A percentile compares a stretch with the other conserved stretches of the same genome.
Evolutionary conservation across 1,140 invertebrate genomes (phyloP).

Genomic region (Ceratosolen solmsi): DNA sequence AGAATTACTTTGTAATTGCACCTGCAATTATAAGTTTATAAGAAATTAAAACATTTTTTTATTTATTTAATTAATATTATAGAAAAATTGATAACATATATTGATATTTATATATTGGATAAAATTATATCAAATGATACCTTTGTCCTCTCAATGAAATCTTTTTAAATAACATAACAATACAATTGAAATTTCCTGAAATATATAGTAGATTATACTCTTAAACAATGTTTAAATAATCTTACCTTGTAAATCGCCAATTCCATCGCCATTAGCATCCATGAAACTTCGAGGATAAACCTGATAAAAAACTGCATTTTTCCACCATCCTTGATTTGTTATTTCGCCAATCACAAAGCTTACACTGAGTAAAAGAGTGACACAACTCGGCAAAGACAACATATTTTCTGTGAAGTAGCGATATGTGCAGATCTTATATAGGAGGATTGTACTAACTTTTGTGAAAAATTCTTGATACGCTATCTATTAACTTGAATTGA

Average conservation of each 20-base stretch:
- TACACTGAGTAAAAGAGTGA: conserved; percentile 49
- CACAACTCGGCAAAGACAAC: conserved; percentile 43
- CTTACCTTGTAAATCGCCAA: conserved; percentile 83
- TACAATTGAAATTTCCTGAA: too few species aligned
- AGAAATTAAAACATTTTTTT: too few species aligned
- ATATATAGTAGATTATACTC: too few species aligned
- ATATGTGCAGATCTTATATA: conserved; percentile 41
- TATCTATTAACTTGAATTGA: conserved; percentile 16
- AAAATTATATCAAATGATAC: too few species aligned
- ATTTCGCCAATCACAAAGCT: conserved; percentile 56
- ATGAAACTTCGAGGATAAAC: conserved; percentile 85
- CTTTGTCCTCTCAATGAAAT: too few species aligned
- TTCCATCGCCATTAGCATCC: conserved; percentile 82
- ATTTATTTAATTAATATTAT: too few species aligned
- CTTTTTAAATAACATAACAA: too few species aligned
- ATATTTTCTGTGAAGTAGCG: conserved; percentile 46
- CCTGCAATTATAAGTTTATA: too few species aligned
- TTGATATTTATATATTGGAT: too few species aligned
- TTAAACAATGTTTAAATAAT: too few species aligned
- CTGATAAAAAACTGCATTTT: conserved; percentile 83
- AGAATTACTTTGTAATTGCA: neutral
- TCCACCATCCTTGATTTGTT: conserved; percentile 79
- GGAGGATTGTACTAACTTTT: neutral
- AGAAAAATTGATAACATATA: too few species aligned
- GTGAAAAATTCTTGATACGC: conserved; percentile 31